A percentile compares a stretch with the other conserved stretches of the same genome.
Conservation (phyloP, 1,140 invertebrate genomes). For the Meloidogyne floridensis region DNA sequence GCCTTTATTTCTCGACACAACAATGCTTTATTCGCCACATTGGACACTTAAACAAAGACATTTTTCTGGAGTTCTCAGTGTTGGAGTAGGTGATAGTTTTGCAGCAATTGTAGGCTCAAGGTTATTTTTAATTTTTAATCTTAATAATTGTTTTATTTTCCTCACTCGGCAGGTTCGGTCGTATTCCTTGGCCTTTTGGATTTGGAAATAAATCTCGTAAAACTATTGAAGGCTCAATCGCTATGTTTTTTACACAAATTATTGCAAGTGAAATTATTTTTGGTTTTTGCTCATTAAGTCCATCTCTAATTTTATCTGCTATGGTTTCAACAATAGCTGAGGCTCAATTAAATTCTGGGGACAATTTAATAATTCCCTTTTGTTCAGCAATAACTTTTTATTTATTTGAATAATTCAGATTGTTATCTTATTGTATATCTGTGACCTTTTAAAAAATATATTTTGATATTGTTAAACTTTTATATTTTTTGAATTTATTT, state of each 20-base stretch:
- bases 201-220: conserved; percentile 26
- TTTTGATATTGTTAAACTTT: background rate
- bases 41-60: conserved; percentile 44
- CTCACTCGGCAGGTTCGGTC: conserved; percentile 19
- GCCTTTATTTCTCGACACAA: conserved; percentile 44
- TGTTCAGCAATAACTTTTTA: conserved; percentile 6
- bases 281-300: conserved; percentile 18
- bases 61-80: conserved; percentile 50
- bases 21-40: conserved; percentile 23
- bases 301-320: background rate
- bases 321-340: background rate
- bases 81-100: conserved; percentile 54
- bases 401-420: conserved; percentile 1
- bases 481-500: background rate
- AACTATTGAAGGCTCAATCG: conserved; percentile 51
- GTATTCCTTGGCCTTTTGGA: conserved; percentile 19
- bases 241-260: conserved; percentile 53
- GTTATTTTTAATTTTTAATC: conserved; percentile 12
- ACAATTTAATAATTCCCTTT: conserved; percentile 12
- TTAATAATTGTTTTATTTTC: background rate
- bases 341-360: conserved; percentile 7
- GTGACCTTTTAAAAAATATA: no score
- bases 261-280: conserved; percentile 28
- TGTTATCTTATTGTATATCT: background rate
- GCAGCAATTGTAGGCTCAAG: conserved; percentile 51